Conservation (phyloP, 2,113 vertebrate species). For the Lagopus leucura region DNA sequence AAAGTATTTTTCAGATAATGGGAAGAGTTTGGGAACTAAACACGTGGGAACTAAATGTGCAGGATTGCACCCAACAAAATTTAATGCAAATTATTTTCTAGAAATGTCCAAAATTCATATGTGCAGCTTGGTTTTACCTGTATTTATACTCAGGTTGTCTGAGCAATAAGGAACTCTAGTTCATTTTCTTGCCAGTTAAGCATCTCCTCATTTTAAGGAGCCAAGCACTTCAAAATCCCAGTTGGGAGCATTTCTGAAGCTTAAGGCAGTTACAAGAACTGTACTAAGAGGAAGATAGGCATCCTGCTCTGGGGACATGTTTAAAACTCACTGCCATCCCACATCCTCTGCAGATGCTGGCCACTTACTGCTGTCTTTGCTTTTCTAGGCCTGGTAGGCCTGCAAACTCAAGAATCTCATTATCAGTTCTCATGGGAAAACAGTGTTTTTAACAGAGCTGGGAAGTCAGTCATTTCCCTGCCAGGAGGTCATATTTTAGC, state of each 20-base stretch:
- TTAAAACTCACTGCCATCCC: conserved; percentile 23
- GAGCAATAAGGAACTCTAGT: background rate
- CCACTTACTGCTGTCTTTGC: background rate
- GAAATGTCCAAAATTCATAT: background rate
- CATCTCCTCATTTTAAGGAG: conserved; percentile 31
- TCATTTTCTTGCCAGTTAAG: background rate
- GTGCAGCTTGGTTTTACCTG: background rate
- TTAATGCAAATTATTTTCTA: background rate
- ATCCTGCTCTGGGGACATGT: background rate
- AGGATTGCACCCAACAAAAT: background rate
- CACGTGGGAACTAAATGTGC: background rate
- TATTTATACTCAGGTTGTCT: background rate
- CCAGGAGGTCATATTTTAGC: background rate
- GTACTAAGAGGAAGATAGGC: background rate
- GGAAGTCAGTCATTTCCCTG: background rate
- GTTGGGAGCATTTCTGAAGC: conserved; percentile 35
- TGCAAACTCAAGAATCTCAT: conserved; percentile 13
- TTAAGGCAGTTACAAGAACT: background rate
- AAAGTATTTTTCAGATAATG: background rate
- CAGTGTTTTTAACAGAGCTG: background rate
- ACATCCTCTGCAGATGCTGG: background rate
- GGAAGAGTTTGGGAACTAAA: background rate
- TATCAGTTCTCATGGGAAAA: background rate
- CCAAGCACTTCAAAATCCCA: background rate
- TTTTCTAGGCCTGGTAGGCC: background rate